Evolutionary conservation across 64 coral and sea anemone species (phyloP).

Genomic region (Pocillopora verrucosa): DNA sequence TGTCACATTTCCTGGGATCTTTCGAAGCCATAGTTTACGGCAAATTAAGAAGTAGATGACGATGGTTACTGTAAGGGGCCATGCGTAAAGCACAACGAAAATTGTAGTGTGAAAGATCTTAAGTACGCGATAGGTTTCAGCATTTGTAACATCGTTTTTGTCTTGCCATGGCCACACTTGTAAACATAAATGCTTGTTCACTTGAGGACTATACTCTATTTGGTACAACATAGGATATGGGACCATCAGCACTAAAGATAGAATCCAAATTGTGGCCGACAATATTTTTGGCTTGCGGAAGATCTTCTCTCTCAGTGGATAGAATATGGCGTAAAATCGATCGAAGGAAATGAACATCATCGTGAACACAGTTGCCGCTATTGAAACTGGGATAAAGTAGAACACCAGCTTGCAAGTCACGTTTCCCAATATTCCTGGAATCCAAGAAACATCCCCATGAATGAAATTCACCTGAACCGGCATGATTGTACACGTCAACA

Average conservation of each 20-base stretch:
- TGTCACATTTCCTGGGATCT: conserved; percentile 59
- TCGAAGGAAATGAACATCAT: conserved; percentile 63
- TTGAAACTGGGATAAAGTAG: conserved; percentile 43
- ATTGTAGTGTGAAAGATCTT: conserved; percentile 35
- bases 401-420: conserved; percentile 51
- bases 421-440: conserved; percentile 30
- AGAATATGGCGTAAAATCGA: conserved; percentile 50
- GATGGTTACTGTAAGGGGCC: conserved; percentile 19
- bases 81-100: conserved; percentile 46
- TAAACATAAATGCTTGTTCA: background rate
- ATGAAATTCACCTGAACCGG: conserved; percentile 15
- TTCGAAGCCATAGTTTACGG: conserved; percentile 57
- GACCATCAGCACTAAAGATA: conserved; percentile 44
- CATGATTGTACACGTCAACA: conserved; percentile 34
- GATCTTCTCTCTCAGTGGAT: conserved; percentile 41
- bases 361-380: conserved; percentile 49
- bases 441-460: background rate
- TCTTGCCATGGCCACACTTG: conserved; percentile 28
- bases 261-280: conserved; percentile 45
- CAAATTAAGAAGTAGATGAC: conserved; percentile 50
- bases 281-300: conserved; percentile 45
- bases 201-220: background rate
- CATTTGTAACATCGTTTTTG: background rate
- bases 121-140: background rate
- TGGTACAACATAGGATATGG: conserved; percentile 17